Evolutionary conservation across 2,113 vertebrate genomes (phyloP).

Genomic region (Lophochroa leadbeateri): DNA sequence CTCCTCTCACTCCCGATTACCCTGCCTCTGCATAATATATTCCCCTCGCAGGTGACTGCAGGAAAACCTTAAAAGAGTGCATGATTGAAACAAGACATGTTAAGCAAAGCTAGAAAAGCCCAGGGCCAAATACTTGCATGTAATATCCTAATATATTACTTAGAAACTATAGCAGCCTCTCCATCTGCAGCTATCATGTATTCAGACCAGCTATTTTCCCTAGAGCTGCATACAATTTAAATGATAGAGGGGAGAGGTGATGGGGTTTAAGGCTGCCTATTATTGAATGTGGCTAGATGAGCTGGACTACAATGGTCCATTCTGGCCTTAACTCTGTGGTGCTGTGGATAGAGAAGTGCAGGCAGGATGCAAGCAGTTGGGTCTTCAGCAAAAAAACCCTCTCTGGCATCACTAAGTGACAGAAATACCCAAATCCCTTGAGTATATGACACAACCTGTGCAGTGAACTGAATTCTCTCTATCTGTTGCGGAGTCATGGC

Average conservation of each 20-base stretch:
- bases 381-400: background rate
- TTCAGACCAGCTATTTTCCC: background rate
- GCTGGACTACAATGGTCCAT: background rate
- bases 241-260: background rate
- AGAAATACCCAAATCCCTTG: background rate
- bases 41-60: constrained; percentile 39
- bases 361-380: background rate
- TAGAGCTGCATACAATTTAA: background rate
- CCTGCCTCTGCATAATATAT: constrained; percentile 20
- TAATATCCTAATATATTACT: background rate
- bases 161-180: background rate
- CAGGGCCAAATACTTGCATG: background rate
- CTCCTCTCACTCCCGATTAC: constrained; percentile 44
- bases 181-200: background rate
- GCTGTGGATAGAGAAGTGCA: background rate
- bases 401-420: background rate
- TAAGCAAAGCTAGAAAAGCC: constrained; percentile 37
- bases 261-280: background rate
- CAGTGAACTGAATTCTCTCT: background rate
- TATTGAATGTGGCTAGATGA: background rate
- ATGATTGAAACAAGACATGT: background rate
- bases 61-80: constrained; percentile 43
- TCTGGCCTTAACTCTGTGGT: background rate
- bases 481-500: background rate
- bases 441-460: background rate